phyloP scores from a whole-genome alignment of 2,113 vertebrate genomes.

The Ciconia boyciana region DNA sequence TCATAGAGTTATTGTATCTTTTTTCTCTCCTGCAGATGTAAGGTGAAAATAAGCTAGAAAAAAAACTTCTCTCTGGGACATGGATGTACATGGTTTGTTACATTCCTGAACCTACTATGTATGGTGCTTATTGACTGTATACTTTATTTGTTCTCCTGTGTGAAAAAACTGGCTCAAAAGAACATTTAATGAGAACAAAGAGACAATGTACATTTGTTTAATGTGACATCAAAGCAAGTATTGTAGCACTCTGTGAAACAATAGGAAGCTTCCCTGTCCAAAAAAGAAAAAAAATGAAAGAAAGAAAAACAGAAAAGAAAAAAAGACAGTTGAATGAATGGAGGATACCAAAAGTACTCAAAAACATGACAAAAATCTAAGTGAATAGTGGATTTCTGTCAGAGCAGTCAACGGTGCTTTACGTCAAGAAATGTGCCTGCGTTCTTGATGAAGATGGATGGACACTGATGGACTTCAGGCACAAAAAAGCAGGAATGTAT shows the following conservation, averaged over 20 bases:
- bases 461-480: conserved; percentile 52
- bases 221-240: conserved; percentile 82
- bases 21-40: conserved; percentile 84
- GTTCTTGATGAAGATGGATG: conserved; percentile 65
- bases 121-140: conserved; percentile 89
- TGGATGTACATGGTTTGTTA: conserved; percentile 81
- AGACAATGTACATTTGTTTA: conserved; percentile 81
- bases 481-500: conserved; percentile 69
- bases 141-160: conserved; percentile 78
- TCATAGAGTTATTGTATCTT: conserved; percentile 51
- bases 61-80: conserved; percentile 81
- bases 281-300: conserved; percentile 20
- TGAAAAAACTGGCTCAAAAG: conserved; percentile 73
- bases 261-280: conserved; percentile 75
- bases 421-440: conserved; percentile 66
- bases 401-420: conserved; percentile 75
- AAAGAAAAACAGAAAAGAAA: conserved; percentile 47
- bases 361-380: conserved; percentile 43
- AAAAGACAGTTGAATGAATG: conserved; percentile 32
- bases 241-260: conserved; percentile 78
- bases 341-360: conserved; percentile 70
- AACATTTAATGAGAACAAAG: conserved; percentile 79
- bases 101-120: conserved; percentile 89
- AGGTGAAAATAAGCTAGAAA: conserved; percentile 89
- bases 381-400: conserved; percentile 62